These are phyloP conservation scores for Chondrosia reniformis DNA, from an alignment of 37 sponge, comb jelly and placozoan species.

Conservation along the genomic window DNA sequence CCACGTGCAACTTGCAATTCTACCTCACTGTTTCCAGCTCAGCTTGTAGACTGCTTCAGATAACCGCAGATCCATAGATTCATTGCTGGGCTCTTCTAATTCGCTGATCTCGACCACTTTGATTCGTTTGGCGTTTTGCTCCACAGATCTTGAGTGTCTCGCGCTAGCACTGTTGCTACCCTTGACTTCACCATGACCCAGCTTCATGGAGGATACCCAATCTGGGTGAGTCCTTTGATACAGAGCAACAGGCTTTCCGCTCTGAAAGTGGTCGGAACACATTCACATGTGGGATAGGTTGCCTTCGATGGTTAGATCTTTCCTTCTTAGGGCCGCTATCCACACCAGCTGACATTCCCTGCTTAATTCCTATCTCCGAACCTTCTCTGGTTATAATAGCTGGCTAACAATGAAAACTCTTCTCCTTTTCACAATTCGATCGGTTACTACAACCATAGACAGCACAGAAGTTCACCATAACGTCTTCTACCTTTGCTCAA, in stretches of 20 bases:
- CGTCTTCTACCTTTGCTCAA: too few relatives aligned
- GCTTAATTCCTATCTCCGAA: not conserved
- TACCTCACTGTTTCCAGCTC: too few relatives aligned
- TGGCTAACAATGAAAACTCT: not conserved
- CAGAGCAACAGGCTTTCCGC: conserved; percentile 11
- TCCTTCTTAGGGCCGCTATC: not conserved
- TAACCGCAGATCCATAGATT: not conserved
- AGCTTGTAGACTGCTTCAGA: too few relatives aligned
- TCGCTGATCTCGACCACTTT: not conserved
- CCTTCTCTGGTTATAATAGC: not conserved
- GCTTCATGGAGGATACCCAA: conserved; percentile 8
- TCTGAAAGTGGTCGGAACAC: conserved; percentile 18
- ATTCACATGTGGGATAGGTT: not conserved
- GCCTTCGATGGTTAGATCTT: not conserved
- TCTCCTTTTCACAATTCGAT: not conserved
- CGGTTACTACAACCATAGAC: too few relatives aligned
- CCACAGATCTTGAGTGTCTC: not conserved
- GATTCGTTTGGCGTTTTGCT: not conserved
- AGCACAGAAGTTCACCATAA: too few relatives aligned
- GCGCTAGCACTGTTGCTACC: not conserved
- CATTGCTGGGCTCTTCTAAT: not conserved
- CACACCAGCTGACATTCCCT: not conserved
- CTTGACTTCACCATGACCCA: not conserved
- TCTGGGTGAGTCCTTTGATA: conserved; percentile 17
- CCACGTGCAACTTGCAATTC: not conserved